Percentiles rank a stretch among this genome's conserved stretches.
These are phyloP conservation scores for Epistrophe eligans DNA, from an alignment of 2,888 invertebrate species.

Conservation along the genomic window DNA sequence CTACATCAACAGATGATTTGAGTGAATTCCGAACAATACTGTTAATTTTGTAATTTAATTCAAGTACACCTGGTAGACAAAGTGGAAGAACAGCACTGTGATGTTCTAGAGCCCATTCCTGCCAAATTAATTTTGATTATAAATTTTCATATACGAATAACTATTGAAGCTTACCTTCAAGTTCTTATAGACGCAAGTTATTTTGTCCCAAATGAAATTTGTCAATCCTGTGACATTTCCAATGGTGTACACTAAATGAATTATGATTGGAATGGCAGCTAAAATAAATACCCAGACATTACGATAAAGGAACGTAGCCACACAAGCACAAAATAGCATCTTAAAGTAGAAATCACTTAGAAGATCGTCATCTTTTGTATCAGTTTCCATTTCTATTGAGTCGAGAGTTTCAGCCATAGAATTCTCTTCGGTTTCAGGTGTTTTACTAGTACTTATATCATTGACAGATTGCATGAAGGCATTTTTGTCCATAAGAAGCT, in stretches of 20 bases:
- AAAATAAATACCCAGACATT: constrained; percentile 93
- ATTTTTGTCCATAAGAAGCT: constrained; percentile 80
- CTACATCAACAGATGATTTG: constrained; percentile 92
- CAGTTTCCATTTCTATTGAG: constrained; percentile 78
- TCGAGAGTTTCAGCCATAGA: constrained; percentile 81
- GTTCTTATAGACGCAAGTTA: constrained; percentile 78
- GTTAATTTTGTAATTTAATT: constrained; percentile 88
- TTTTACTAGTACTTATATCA: constrained; percentile 81
- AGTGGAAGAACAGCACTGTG: constrained; percentile 89
- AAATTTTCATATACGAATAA: neutral
- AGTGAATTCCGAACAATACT: constrained; percentile 86
- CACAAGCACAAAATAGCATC: constrained; percentile 91
- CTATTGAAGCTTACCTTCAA: constrained; percentile 75
- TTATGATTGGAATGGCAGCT: constrained; percentile 88
- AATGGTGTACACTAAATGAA: constrained; percentile 80
- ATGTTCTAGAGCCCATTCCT: constrained; percentile 85
- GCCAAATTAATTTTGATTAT: constrained; percentile 77
- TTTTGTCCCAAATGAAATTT: constrained; percentile 79
- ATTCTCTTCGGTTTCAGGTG: constrained; percentile 80
- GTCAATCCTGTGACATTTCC: constrained; percentile 81
- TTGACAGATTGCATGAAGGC: constrained; percentile 80
- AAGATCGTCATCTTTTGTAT: constrained; percentile 80
- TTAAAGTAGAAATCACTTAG: constrained; percentile 90
- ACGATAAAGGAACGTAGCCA: constrained; percentile 93
- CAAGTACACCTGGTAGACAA: constrained; percentile 90